A percentile compares a stretch with the other conserved stretches of the same genome.
phyloP scores from a whole-genome alignment of 2,888 invertebrate species.

The Ethmia dodecea region DNA sequence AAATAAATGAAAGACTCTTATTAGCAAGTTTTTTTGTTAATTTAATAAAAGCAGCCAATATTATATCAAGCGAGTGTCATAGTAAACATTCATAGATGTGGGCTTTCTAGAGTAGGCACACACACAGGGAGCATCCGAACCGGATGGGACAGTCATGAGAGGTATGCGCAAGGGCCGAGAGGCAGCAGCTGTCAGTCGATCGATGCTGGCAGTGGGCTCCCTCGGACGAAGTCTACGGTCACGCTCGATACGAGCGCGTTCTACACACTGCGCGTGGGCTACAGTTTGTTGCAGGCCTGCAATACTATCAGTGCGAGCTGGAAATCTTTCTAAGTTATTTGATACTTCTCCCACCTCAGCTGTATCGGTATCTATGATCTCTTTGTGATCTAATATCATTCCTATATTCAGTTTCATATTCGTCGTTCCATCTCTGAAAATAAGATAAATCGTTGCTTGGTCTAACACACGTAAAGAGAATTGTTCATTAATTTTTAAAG shows the following conservation, averaged over 20 bases:
- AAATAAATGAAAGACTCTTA: too few relatives aligned
- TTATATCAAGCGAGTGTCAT: conserved; percentile 41
- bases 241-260: conserved; percentile 37
- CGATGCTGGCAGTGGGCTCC: conserved; percentile 36
- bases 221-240: conserved; percentile 37
- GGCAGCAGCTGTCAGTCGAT: conserved; percentile 34
- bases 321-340: conserved; percentile 35
- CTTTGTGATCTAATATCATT: conserved; percentile 72
- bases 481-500: conserved; percentile 62
- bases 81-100: conserved; percentile 37
- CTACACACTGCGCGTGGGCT: conserved; percentile 43
- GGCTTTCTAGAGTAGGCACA: conserved; percentile 40
- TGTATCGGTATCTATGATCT: conserved; percentile 59
- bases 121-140: conserved; percentile 21
- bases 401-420: conserved; percentile 61
- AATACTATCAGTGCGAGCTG: conserved; percentile 53
- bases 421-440: conserved; percentile 55
- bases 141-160: conserved; percentile 14
- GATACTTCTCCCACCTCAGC: conserved; percentile 34
- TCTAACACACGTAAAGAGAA: conserved; percentile 61
- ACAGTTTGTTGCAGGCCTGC: conserved; percentile 49
- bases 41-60: too few relatives aligned
- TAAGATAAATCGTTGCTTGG: conserved; percentile 57
- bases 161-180: conserved; percentile 40
- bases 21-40: too few relatives aligned